Base-by-base conservation (phyloP, 2,888 invertebrate species). In the Cryptocheilus praepositus region DNA sequence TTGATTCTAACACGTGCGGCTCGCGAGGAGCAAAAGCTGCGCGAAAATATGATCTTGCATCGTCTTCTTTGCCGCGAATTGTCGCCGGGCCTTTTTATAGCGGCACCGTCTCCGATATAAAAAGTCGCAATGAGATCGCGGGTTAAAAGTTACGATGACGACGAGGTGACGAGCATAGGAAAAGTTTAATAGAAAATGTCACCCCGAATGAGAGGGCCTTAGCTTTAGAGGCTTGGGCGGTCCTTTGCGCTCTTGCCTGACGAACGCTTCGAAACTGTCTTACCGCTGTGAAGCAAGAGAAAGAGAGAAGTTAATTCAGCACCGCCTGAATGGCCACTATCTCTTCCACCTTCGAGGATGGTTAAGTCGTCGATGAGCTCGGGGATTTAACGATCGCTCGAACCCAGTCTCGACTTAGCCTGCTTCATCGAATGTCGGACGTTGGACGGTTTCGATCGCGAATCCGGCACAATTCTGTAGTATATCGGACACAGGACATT, bases 181-280 rank as follows among this genome's bases (percentile, higher is more conserved):
- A 71, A 79, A 79, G 79, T 76, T 79, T 74, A 79, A 79, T 74
- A 57, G 74, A 70, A 73, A 79, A 79, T 64, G 77, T 77, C 72
- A 55, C 19, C 18, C 11, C 21, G 65, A 61, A 68, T 53, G 64
- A 56, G 61, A 67, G 16, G 7, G 25, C 16, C 49, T 11, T 36
- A 36, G 36, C 36, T 36, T 36, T 11, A 36, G 11, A 36, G 36
- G 11, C 36, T 36, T 7, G 36, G 36, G 7, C 11, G 36, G 36
- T 36, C 36, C 36, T 36, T 36, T 19, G 16, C 22, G 21, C 21
- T 54, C 62, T 70, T 61, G 4, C 49, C 49, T 49, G 49, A 8
- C 49, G 49, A n/a, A 18, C 52, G n/a, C 25, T 64, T 49, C 55
- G 59, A 63, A 25, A 21, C 66, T 61, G 21, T 57, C 57, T 74